Percentiles rank a stretch among this genome's conserved stretches.
Conservation (phyloP, 2,113 vertebrate genomes). For the Oriolus oriolus region DNA sequence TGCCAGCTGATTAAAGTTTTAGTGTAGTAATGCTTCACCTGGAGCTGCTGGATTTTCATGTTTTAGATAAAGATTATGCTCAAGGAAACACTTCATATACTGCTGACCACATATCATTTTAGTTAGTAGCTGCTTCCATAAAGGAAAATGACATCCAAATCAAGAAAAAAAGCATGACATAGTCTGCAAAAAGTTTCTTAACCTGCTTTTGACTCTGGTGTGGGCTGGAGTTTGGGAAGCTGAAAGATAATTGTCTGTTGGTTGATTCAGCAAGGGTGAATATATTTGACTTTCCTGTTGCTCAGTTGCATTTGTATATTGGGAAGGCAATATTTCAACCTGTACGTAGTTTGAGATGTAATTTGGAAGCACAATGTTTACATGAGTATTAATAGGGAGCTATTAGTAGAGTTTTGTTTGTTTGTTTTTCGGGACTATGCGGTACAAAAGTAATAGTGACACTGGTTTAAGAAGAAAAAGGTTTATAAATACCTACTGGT, state of each 20-base stretch:
- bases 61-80: not conserved
- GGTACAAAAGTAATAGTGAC: not conserved
- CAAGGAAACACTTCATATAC: not conserved
- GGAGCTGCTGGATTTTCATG: not conserved
- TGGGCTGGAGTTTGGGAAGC: not conserved
- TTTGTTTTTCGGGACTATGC: not conserved
- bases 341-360: not conserved
- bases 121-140: not conserved
- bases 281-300: not conserved
- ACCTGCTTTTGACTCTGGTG: not conserved
- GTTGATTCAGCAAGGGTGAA: not conserved
- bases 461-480: not conserved
- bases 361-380: not conserved
- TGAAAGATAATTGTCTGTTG: not conserved
- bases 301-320: not conserved
- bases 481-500: not conserved
- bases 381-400: not conserved
- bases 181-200: not conserved
- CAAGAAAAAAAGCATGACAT: not conserved
- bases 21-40: not conserved
- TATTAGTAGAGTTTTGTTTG: not conserved
- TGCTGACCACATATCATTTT: accelerated
- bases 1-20: not conserved
- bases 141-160: not conserved
- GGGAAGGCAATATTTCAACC: not conserved